These are phyloP conservation scores for Subanguina moxae DNA, from an alignment of 1,140 invertebrate genomes.

Conservation along the genomic window DNA sequence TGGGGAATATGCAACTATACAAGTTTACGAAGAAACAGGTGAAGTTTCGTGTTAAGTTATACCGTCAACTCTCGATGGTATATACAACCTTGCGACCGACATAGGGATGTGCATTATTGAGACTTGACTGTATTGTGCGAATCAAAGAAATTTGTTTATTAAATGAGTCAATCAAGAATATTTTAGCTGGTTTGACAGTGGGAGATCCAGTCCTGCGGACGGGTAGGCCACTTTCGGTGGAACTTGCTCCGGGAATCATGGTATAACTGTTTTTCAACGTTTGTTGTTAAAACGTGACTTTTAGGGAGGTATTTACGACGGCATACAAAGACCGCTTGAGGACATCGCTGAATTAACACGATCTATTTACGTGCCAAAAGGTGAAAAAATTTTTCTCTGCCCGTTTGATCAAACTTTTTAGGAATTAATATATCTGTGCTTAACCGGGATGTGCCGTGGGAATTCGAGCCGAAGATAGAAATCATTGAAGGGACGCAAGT, in stretches of 20 bases:
- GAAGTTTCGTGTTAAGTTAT: constrained; percentile 35
- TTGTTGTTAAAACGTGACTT: too few relatives aligned
- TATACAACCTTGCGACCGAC: constrained; percentile 26
- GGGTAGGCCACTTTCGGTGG: constrained; percentile 93
- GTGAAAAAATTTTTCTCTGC: constrained; percentile 59
- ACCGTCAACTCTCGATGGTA: neutral
- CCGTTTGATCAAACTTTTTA: constrained; percentile 24
- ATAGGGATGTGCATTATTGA: too few relatives aligned
- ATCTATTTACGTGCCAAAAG: constrained; percentile 98
- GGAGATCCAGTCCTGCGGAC: constrained; percentile 95
- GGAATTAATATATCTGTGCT: constrained; percentile 81
- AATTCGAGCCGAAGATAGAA: constrained; percentile 77
- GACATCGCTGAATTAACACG: constrained; percentile 87
- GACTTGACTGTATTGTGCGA: too few relatives aligned
- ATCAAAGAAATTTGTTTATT: neutral
- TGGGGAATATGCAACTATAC: constrained; percentile 97
- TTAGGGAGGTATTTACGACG: constrained; percentile 83
- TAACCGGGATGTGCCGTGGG: constrained; percentile 78
- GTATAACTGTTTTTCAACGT: constrained; percentile 86
- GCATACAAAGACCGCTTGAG: constrained; percentile 94
- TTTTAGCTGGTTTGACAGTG: constrained; percentile 83
- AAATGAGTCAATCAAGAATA: neutral
- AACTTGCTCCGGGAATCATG: constrained; percentile 95
- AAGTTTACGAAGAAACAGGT: constrained; percentile 98
- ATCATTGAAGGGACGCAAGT: constrained; percentile 89